Evolutionary conservation across 1,140 invertebrate species (phyloP), one percentile per base, ranked within the genome.

Genomic region (Apis cerana): DNA sequence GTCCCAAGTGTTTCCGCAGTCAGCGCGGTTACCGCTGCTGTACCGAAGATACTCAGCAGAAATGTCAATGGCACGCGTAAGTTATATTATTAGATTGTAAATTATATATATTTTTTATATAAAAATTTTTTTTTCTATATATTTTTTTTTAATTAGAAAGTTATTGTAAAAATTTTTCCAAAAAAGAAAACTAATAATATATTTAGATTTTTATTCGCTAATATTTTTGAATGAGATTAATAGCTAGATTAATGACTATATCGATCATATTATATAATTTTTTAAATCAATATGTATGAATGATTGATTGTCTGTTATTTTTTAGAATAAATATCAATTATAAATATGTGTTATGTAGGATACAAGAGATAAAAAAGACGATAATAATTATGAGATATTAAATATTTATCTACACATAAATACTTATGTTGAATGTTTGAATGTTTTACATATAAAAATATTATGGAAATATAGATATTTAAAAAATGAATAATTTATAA

Each of bases 31-130:
- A 81, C 65, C 83, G 80, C 81, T 58, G 78, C 85, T 77, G 87
- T 92, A 17, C 91, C 92, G 70, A 94, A 93, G 88, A 94, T 95
- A 77, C 89, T 95, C 84, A 93, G 94, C 80, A 92, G 94, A 80
- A 95, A 95, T 86, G 91, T 94, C 89, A 95, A 95, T 87, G 94
- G 94, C 88, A 95, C 94, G 82, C 89, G 94, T 95, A 90, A 95
- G 94, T 93, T 70, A 11, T 43, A 43, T 0, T 7, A 43, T 43
- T 43, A 43, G 33, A 43, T 43, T 43, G 33, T 43, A 43, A 43
- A 43, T 0, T 19, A 43, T 7, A 4, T 56, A 43, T 43, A 11
- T 43, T 12, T 4, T 67, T 21, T 19, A 13, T n/a, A 21, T 43
- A 19, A 21, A 21, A 43, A 21, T 27, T 12, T 43, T 21, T 1